Base-by-base conservation (phyloP, 2,797 vertebrate species). In the Sebastes oblongus region DNA sequence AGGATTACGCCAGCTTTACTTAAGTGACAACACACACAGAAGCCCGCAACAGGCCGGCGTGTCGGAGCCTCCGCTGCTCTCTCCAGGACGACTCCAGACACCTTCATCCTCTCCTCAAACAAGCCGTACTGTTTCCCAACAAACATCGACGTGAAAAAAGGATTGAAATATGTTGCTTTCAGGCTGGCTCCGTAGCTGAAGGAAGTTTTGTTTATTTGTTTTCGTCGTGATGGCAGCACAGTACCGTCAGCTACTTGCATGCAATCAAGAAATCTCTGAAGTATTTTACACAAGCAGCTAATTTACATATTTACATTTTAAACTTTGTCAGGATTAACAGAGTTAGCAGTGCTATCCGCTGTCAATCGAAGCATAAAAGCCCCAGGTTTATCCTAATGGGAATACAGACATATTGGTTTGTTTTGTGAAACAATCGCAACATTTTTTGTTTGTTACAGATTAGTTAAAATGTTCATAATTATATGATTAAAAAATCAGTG, bases 1-100 rank as follows among this genome's bases (percentile, higher is more conserved):
- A 90, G 92, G 94, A 95, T 96, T 95, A 95, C 68, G 52, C 81
- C 80, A 82, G 95, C 94, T 93, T 95, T 92, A 84, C 91, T 93
- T 90, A 91, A 91, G 89, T 89, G 90, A 94, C 91, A 92, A 89
- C 80, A 30, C 89, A 85, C 72, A 72, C 70, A 85, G 70, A 72
- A 62, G 75, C 52, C 54, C 25, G 30, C 78, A 80, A 80, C 73
- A 77, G 77, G 59, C 71, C 20, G 14, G 75, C 22, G 20, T 70
- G 32, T 64, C 13, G 25, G 42, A 56, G 75, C 50, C 74, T 46
- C 55, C 14, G 3, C 59, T 4, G 27, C 83, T 68, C 50, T 82
- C 46, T 82, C 46, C 71, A 27, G 82, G 62, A 78, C n/a, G 9
- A 7, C 27, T 36, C 27, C 62, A 30, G n/a, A 39, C 18, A 2